Conservation (phyloP, 2,888 invertebrate genomes). For the Melinaea marsaeus region DNA sequence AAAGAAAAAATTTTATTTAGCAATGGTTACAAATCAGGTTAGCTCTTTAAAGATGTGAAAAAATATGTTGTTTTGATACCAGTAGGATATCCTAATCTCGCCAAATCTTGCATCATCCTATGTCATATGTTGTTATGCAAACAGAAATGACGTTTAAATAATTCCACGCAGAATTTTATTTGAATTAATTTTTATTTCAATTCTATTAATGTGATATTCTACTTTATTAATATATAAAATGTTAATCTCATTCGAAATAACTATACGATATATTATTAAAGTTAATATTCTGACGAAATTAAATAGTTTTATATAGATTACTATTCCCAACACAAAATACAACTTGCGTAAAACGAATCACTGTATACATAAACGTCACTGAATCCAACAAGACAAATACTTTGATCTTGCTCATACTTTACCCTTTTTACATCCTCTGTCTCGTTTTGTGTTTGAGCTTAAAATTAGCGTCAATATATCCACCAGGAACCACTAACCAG, state of each 20-base stretch:
- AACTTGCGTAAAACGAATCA: background rate
- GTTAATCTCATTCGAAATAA: too few species aligned
- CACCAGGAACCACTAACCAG: background rate
- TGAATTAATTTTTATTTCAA: too few species aligned
- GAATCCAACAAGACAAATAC: background rate
- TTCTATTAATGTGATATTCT: too few species aligned
- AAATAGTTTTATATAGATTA: too few species aligned
- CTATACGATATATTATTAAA: too few species aligned
- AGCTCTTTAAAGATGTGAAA: too few species aligned
- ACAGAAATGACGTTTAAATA: too few species aligned
- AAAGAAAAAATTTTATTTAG: too few species aligned
- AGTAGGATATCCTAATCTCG: slow-evolving; percentile 9
- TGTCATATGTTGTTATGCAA: background rate
- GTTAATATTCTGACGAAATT: too few species aligned
- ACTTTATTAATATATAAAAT: too few species aligned
- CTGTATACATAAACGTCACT: background rate
- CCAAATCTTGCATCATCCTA: slow-evolving; percentile 22
- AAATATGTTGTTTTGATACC: background rate
- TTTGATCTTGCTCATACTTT: background rate
- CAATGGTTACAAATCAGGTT: too few species aligned
- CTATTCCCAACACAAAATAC: background rate
- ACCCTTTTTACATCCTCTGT: background rate
- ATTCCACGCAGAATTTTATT: too few species aligned
- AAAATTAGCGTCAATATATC: slow-evolving; percentile 2
- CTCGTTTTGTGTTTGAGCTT: background rate